Base-by-base conservation (phyloP, 2,797 vertebrate genomes). In the Hapalemur alaotrensis region DNA sequence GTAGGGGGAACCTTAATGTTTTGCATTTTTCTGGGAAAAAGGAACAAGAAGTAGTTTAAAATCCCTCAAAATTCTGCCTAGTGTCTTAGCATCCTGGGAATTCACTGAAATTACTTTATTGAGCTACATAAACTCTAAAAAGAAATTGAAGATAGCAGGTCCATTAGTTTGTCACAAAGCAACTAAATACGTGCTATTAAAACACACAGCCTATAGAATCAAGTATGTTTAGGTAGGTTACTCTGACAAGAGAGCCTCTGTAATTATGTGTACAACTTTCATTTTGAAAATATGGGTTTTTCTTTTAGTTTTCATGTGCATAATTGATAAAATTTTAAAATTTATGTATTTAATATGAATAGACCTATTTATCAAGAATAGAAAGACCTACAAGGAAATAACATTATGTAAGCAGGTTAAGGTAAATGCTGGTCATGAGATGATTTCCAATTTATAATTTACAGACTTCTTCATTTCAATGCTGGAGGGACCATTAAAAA, bases 1-100 rank as follows among this genome's bases (percentile, higher is more conserved):
- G 0, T 46, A 72, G 13, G 1, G 3, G 14, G 12, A 65, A 79
- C 13, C 5, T 70, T 18, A 80, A 28, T 76, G 15, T 85, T 96
- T 82, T 93, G 69, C 15, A 84, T 63, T 95, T 88, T 94, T 82
- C 65, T 80, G 2, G 15, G 8, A 69, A 8, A 88, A 83, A 87
- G 93, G 73, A 93, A 73, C 1, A 84, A 72, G 30, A 88, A 86
- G 48, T 38, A 73, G 6, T 87, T 95, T 90, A 72, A 87, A 93
- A 90, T 84, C 48, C 57, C 78, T 65, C 30, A n/a, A 88, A 88
- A 91, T 81, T 28, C 38, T 92, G 3, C 7, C 48, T 76, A 76
- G 32, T 61, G 20, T 63, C 28, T 92, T 70, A 70, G 23, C 11
- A 54, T 70, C 22, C n/a, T 79, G 32, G 35, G 35, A 13, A 78